Percentiles rank a stretch among this genome's conserved stretches.
Evolutionary conservation across 2,888 invertebrate species (phyloP).

Genomic region (Polylopha cassiicola): DNA sequence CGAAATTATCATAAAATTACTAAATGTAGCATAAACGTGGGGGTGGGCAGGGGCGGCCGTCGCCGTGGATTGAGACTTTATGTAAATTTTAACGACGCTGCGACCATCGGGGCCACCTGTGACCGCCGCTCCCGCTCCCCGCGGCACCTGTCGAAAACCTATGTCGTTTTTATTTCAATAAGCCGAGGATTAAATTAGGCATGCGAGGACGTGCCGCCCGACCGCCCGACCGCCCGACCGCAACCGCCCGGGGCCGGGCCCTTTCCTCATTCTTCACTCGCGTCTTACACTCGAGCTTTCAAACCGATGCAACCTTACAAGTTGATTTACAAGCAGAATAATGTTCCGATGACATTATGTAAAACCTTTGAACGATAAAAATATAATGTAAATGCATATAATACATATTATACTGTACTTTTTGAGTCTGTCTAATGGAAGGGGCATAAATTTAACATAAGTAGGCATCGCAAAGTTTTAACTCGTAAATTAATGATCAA

Average conservation of each 20-base stretch:
- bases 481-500: too few relatives aligned
- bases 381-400: too few relatives aligned
- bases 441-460: too few relatives aligned
- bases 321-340: constrained; percentile 9
- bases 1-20: constrained; percentile 78
- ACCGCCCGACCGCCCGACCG: neutral
- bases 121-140: constrained; percentile 52
- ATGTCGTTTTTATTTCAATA: constrained; percentile 77
- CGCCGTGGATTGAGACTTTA: constrained; percentile 77
- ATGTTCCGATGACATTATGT: too few relatives aligned
- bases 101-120: constrained; percentile 76
- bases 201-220: constrained; percentile 57
- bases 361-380: too few relatives aligned
- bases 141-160: constrained; percentile 75
- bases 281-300: constrained; percentile 32
- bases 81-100: constrained; percentile 78
- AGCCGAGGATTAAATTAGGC: constrained; percentile 75
- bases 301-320: constrained; percentile 31
- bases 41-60: constrained; percentile 67
- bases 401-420: too few relatives aligned
- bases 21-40: constrained; percentile 77
- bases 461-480: too few relatives aligned
- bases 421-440: too few relatives aligned
- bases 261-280: constrained; percentile 45
- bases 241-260: constrained; percentile 34